Evolutionary conservation across 2,888 invertebrate genomes (phyloP), one percentile per base, ranked within the genome.

Genomic region (Stictocephala bisonia): DNA sequence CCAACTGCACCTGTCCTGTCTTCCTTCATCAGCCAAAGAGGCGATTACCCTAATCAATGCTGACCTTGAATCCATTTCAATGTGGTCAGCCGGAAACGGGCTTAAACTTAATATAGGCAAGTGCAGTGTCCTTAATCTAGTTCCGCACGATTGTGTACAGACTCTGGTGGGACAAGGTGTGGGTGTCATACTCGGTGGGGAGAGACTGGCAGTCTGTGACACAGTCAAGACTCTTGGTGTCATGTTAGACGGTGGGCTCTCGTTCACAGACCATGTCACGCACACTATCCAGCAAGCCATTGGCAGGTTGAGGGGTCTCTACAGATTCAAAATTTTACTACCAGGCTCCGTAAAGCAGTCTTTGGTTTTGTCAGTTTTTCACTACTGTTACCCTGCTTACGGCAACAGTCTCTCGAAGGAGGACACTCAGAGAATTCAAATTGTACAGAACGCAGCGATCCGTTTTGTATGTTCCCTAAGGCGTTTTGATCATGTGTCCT

Each of bases 281-380:
- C 56, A 56, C 13, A 31, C 56, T 27, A n/a, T 6, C 2, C 56
- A 56, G 31, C 29, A 31, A 15, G 56, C 56, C 15, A 2, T 29
- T 15, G 56, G 56, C 13, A 27, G 2, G 7, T 6, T 56, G 7
- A 56, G 15, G 11, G 56, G 56, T 6, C 31, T 56, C 29, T 56
- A 56, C 56, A 56, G 29, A 18, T 15, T 56, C 15, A 56, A 20
- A 56, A 29, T 6, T 29, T 27, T 27, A 31, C 31, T 56, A 15
- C 56, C 31, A 29, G 31, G 11, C 3, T 31, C 56, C 20, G 56
- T 18, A 6, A 56, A 56, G 56, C 56, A 56, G 56, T 56, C 56
- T 29, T 20, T 56, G 27, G 26, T 53, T 27, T 2, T 50, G 50
- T 15, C 50, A 11, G 50, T 50, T 2, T 27, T 53, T 15, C 20